Base-by-base conservation (phyloP, 2,888 invertebrate species). In the Oligia fasciuncula region DNA sequence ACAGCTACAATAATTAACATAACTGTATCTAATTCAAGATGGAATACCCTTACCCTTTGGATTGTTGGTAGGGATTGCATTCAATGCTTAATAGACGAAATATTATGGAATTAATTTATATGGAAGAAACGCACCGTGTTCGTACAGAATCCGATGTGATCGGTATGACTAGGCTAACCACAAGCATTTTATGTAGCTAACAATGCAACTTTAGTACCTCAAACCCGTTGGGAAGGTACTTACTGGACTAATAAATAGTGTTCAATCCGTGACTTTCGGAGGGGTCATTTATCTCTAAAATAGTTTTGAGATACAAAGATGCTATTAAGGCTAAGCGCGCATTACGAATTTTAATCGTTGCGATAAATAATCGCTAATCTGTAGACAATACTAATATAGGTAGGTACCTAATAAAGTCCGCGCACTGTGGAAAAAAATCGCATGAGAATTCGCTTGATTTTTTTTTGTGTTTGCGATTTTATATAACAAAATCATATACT, bases 211-310 rank as follows among this genome's bases (percentile, higher is more conserved):
- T 54, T 29, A 29, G 19, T 14, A 54, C 2, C 6, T 46, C 9
- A 65, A 77, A 11, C 35, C 29, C 13, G n/a, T 49, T 3, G 19
- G 46, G 8, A 46, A n/a, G 13, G 43, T 29, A 13, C 17, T 46
- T 29, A 13, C 17, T 46, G 9, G 17, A 49, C 40, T n/a, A 13
- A 67, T 46, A 23, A 66, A 57, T 46, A 66, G 43, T 9, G 43
- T 9, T 71, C 43, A 35, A 76, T 8, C 23, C n/a, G 46, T 17
- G 46, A 17, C 13, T 60, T 75, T 35, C 46, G 17, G 19, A 19
- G n/a, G 11, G 14, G 43, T 35, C 40, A 35, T 60, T 51, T 14
- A 74, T 74, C 2, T 74, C 14, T 46, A n/a, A 81, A 81, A 49
- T 23, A 19, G 40, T 57, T 66, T 49, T 43, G 13, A 51, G n/a